phyloP scores from a whole-genome alignment of 2,888 invertebrate genomes.

The Plusia festucae region DNA sequence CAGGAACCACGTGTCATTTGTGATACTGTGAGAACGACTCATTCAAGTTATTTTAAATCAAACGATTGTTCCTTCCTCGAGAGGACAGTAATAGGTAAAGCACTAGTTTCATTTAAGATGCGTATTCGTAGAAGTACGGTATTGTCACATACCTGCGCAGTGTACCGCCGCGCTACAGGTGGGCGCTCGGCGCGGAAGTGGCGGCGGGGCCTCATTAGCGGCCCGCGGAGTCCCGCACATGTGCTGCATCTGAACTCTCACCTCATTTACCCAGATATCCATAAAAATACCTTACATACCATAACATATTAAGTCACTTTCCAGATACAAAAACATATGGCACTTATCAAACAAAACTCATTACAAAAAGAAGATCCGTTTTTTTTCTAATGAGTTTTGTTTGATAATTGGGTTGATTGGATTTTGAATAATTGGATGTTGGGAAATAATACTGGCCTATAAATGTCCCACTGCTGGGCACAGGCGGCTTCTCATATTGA shows the following conservation, averaged over 20 bases:
- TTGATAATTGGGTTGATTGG: background rate
- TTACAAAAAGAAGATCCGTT: no score
- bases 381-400: background rate
- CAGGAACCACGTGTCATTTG: no score
- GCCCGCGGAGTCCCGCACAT: constrained; percentile 20
- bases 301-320: background rate
- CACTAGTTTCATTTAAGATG: no score
- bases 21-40: no score
- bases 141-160: background rate
- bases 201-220: constrained; percentile 23
- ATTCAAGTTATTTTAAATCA: no score
- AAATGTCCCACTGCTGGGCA: no score
- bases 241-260: constrained; percentile 7
- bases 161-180: constrained; percentile 43
- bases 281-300: constrained; percentile 1
- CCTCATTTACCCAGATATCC: constrained; percentile 15
- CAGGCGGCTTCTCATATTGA: no score
- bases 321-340: background rate
- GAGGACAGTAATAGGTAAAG: no score
- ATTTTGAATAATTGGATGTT: no score
- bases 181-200: constrained; percentile 37
- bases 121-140: no score
- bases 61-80: no score
- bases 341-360: background rate
- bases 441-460: no score